Conservation (phyloP, 1,140 invertebrate genomes). For the Mya arenaria region DNA sequence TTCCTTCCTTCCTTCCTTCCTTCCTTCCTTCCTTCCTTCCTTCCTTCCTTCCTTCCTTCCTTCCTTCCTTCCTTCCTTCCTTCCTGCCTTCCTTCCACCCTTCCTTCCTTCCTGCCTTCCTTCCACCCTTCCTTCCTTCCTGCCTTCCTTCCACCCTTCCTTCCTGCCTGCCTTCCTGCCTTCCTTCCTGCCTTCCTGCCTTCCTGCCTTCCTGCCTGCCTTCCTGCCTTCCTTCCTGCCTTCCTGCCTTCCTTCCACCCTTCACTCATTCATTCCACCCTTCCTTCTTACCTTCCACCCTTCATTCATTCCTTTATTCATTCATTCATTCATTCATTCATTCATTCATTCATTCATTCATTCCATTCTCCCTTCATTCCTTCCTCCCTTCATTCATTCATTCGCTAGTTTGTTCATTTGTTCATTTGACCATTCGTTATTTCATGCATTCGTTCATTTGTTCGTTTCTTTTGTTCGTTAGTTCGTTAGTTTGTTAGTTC, state of each 20-base stretch:
- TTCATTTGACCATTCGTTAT: too few species aligned
- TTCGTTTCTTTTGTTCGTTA: too few species aligned
- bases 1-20: constrained; percentile 43
- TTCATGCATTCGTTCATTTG: too few species aligned
- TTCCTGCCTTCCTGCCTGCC: constrained; percentile 41
- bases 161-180: constrained; percentile 43
- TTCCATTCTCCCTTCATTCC: neutral
- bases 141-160: constrained; percentile 40
- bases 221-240: constrained; percentile 32
- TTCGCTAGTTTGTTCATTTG: too few species aligned
- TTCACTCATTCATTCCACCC: constrained; percentile 18
- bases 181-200: constrained; percentile 39
- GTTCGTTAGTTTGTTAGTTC: too few species aligned
- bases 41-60: constrained; percentile 22
- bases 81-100: constrained; percentile 40
- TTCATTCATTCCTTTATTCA: constrained; percentile 21
- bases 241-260: constrained; percentile 31
- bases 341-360: neutral
- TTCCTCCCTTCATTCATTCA: neutral
- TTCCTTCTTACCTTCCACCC: constrained; percentile 34
- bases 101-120: constrained; percentile 44
- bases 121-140: constrained; percentile 42
- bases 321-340: neutral
- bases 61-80: constrained; percentile 32
- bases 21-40: constrained; percentile 37